Conservation (phyloP, 2,888 invertebrate genomes). For the Drosophila quinaria region DNA sequence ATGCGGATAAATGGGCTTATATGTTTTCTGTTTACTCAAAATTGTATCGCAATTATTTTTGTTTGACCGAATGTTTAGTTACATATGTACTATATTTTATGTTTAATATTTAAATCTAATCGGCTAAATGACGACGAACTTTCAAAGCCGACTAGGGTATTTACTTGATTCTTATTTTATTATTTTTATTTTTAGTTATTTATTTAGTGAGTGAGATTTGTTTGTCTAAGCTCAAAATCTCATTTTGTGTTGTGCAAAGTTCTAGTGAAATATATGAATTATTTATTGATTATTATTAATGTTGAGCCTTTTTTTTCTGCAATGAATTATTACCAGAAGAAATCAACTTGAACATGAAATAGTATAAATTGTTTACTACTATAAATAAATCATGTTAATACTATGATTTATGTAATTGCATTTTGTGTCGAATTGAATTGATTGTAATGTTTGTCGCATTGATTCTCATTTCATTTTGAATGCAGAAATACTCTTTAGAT, state of each 20-base stretch:
- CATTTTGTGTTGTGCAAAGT: constrained; percentile 48
- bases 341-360: neutral
- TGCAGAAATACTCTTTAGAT: constrained; percentile 11
- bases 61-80: constrained; percentile 56
- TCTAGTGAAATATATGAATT: constrained; percentile 65
- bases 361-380: neutral
- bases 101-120: constrained; percentile 43
- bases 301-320: neutral
- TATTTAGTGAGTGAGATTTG: constrained; percentile 55
- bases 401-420: neutral
- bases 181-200: constrained; percentile 59
- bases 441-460: neutral
- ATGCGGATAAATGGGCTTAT: constrained; percentile 21
- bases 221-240: constrained; percentile 43
- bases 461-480: constrained; percentile 9
- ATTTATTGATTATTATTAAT: constrained; percentile 63
- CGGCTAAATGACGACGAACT: constrained; percentile 22
- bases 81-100: constrained; percentile 45
- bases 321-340: neutral
- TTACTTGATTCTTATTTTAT: constrained; percentile 22
- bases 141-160: constrained; percentile 21
- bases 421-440: neutral
- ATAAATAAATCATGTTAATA: neutral
- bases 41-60: constrained; percentile 16
- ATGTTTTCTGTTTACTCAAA: constrained; percentile 17